These are phyloP conservation scores for Plemyria rubiginata DNA, from an alignment of 2,888 invertebrate genomes.

Conservation along the genomic window DNA sequence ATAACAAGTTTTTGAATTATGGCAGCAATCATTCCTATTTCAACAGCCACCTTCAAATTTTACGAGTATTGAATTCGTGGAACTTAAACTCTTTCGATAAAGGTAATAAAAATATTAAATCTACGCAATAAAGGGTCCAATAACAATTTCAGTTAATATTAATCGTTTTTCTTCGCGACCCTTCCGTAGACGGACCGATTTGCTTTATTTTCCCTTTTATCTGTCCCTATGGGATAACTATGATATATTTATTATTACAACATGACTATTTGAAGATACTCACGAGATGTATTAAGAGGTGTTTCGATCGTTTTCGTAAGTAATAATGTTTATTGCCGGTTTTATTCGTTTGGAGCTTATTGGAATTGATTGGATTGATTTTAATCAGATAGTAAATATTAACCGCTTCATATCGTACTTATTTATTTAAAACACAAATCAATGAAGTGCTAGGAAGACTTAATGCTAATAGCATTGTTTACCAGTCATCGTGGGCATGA, in stretches of 20 bases:
- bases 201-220: conserved; percentile 83
- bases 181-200: conserved; percentile 73
- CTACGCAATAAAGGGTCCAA: conserved; percentile 70
- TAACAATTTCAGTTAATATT: conserved; percentile 84
- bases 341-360: conserved; percentile 46
- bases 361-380: conserved; percentile 30
- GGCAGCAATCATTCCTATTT: conserved; percentile 49
- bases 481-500: too few species aligned
- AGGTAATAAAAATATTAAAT: conserved; percentile 80
- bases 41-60: conserved; percentile 50
- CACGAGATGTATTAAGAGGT: conserved; percentile 76
- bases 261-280: conserved; percentile 75
- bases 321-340: conserved; percentile 51
- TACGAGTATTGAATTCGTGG: conserved; percentile 60
- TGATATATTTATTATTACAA: conserved; percentile 83
- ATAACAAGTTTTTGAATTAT: conserved; percentile 20
- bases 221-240: conserved; percentile 76
- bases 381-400: conserved; percentile 11
- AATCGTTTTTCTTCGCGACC: conserved; percentile 83
- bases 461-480: too few species aligned
- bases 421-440: too few species aligned
- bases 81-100: conserved; percentile 74
- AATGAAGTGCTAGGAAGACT: too few species aligned
- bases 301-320: conserved; percentile 56
- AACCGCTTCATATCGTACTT: too few species aligned